Conservation (phyloP, 2,797 vertebrate species). For the Sebastes iracundus region DNA sequence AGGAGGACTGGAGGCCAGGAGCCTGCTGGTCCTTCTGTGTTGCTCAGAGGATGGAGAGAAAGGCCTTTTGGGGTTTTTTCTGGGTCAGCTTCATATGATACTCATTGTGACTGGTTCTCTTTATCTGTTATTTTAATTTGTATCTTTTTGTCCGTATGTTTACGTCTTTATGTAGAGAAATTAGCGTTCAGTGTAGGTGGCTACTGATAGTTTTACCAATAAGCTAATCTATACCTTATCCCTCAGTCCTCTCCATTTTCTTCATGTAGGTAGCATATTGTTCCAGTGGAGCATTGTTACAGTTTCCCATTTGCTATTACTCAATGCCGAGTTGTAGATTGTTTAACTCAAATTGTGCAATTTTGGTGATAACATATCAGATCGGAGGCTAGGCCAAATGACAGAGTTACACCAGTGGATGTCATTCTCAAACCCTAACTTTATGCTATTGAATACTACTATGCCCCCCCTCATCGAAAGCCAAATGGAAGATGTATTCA, state of each 20-base stretch:
- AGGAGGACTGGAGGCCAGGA: slow-evolving; percentile 30
- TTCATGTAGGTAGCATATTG: not conserved
- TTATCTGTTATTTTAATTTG: slow-evolving; percentile 22
- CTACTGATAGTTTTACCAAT: slow-evolving; percentile 22
- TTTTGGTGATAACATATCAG: slow-evolving; percentile 13
- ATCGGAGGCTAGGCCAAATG: not conserved
- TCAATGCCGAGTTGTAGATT: not conserved
- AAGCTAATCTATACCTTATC: slow-evolving; percentile 1
- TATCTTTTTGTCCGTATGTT: slow-evolving; percentile 59
- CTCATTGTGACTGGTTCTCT: slow-evolving; percentile 41
- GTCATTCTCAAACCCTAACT: not conserved
- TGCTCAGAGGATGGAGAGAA: slow-evolving; percentile 31
- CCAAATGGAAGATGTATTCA: not conserved
- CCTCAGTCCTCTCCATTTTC: not conserved
- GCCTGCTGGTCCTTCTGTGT: slow-evolving; percentile 29
- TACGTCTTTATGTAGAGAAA: slow-evolving; percentile 52
- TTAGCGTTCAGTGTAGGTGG: slow-evolving; percentile 19
- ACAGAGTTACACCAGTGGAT: slow-evolving; percentile 7
- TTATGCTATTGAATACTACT: not conserved
- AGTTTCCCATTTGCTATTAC: slow-evolving; percentile 7
- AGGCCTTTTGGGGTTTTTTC: slow-evolving; percentile 12
- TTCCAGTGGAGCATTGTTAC: slow-evolving; percentile 39
- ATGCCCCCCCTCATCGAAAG: not conserved
- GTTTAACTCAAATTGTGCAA: not conserved
- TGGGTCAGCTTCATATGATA: slow-evolving; percentile 37